These are phyloP conservation scores for Otus sunia DNA, from an alignment of 2,113 vertebrate species.

Conservation along the genomic window DNA sequence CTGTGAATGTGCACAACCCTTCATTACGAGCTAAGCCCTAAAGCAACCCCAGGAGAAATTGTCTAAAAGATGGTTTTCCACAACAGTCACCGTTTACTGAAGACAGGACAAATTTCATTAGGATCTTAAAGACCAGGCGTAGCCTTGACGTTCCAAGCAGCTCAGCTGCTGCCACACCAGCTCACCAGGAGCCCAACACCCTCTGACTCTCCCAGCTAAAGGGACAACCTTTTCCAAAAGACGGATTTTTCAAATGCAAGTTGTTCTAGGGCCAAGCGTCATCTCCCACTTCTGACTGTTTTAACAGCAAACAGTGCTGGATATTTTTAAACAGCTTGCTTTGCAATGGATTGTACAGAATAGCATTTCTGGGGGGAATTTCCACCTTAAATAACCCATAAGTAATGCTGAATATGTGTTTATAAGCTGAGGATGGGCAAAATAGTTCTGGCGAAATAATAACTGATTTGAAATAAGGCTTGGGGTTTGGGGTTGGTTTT, in stretches of 20 bases:
- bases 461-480: neutral
- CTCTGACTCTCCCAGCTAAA: neutral
- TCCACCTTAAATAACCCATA: neutral
- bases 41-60: neutral
- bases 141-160: neutral
- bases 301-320: neutral
- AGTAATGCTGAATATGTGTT: neutral
- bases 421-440: neutral
- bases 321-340: neutral
- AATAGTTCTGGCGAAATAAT: neutral
- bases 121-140: neutral
- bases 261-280: neutral
- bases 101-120: neutral
- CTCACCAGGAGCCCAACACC: neutral
- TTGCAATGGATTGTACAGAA: neutral
- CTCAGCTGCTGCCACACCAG: neutral
- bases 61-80: neutral
- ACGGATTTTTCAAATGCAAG: neutral
- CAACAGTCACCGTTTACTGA: accelerated
- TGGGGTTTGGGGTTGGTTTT: neutral
- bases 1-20: neutral
- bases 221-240: neutral
- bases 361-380: neutral
- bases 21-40: neutral
- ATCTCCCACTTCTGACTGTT: neutral